Conservation (phyloP, 2,113 vertebrate species). For the Maccullochella peelii region DNA sequence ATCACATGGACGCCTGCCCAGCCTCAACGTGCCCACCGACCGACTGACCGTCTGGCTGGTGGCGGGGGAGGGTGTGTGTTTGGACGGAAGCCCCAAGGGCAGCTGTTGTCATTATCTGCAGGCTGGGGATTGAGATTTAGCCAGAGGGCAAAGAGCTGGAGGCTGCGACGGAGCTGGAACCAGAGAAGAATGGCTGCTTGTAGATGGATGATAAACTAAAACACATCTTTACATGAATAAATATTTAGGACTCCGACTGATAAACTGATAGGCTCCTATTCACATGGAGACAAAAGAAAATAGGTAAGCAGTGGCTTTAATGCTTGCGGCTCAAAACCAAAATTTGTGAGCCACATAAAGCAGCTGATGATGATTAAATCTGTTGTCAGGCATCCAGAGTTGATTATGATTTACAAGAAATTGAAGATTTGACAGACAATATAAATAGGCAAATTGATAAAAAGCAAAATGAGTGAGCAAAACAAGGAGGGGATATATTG, state of each 20-base stretch:
- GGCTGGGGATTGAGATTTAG: constrained; percentile 47
- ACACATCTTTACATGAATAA: neutral
- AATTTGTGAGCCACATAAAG: neutral
- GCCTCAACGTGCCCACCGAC: constrained; percentile 62
- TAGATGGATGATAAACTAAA: neutral
- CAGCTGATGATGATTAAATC: neutral
- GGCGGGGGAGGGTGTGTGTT: neutral
- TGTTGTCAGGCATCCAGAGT: neutral
- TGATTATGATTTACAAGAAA: neutral
- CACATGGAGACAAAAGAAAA: neutral
- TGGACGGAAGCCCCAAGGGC: constrained; percentile 64
- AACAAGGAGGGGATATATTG: neutral
- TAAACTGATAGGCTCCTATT: neutral
- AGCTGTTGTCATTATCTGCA: constrained; percentile 75
- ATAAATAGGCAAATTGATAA: neutral
- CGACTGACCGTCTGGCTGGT: constrained; percentile 67
- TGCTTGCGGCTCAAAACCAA: neutral
- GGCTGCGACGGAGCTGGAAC: constrained; percentile 1
- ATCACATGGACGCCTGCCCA: constrained; percentile 71
- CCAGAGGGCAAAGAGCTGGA: constrained; percentile 53
- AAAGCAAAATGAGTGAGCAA: neutral
- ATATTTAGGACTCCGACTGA: neutral
- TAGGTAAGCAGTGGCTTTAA: neutral
- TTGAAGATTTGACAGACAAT: too few relatives aligned
- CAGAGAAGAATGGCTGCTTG: constrained; percentile 20